Conservation (phyloP, 2,113 vertebrate species). For the Pteropus alecto region DNA sequence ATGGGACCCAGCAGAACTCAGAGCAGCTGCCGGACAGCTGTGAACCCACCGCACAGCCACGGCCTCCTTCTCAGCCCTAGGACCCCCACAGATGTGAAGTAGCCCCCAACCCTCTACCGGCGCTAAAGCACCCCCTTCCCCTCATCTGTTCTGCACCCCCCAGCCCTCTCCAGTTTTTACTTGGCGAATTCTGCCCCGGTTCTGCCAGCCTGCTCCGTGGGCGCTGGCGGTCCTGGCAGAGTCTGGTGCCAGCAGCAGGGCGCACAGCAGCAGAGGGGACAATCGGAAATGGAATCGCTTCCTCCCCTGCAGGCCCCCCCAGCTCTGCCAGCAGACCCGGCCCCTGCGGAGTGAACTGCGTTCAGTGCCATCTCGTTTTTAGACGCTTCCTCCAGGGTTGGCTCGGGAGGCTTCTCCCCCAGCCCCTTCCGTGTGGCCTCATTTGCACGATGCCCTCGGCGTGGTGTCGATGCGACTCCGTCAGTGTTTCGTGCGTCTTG, state of each 20-base stretch:
- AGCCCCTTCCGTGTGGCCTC: conserved; percentile 1
- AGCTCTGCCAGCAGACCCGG: background rate
- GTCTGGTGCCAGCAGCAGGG: background rate
- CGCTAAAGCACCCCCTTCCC: background rate
- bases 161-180: background rate
- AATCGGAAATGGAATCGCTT: background rate
- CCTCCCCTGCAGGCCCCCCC: background rate
- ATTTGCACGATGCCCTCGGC: conserved; percentile 47
- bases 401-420: background rate
- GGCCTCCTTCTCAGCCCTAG: background rate
- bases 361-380: conserved; percentile 42
- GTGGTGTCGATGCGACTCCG: conserved; percentile 21
- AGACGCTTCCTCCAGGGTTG: conserved; percentile 35
- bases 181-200: background rate
- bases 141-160: rapidly evolving
- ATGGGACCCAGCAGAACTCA: background rate
- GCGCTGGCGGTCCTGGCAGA: background rate
- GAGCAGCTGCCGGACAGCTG: background rate
- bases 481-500: conserved; percentile 48
- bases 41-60: rapidly evolving
- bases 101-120: background rate
- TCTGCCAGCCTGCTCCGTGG: background rate
- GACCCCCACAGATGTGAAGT: background rate
- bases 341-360: background rate
- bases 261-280: background rate